Conservation (phyloP, 2,113 vertebrate species). For the Hippoglossus stenolepis region DNA sequence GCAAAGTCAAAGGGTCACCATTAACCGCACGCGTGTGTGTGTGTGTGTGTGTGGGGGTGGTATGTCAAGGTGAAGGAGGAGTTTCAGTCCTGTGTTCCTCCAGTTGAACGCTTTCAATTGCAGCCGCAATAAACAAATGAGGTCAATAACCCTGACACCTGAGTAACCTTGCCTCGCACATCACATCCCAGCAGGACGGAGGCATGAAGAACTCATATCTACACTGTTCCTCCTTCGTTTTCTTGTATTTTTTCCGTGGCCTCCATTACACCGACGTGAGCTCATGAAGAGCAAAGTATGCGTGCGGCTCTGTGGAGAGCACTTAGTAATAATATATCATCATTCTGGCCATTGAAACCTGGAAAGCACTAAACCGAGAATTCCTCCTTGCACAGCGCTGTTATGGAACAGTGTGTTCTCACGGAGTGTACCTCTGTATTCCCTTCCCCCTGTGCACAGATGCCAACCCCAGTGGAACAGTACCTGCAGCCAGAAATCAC, state of each 20-base stretch:
- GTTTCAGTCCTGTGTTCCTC: conserved; percentile 16
- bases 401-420: conserved; percentile 76
- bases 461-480: conserved; percentile 63
- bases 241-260: background rate
- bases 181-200: conserved; percentile 10
- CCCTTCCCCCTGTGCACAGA: conserved; percentile 22
- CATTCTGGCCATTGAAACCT: conserved; percentile 64
- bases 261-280: conserved; percentile 35
- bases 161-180: conserved; percentile 1
- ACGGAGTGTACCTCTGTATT: conserved; percentile 51
- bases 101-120: conserved; percentile 10
- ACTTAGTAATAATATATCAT: conserved; percentile 65
- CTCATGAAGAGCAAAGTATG: conserved; percentile 35
- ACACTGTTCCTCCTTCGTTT: background rate
- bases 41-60: too few species aligned
- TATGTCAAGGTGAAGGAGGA: conserved; percentile 65
- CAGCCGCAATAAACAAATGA: conserved; percentile 38
- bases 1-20: conserved; percentile 55
- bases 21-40: background rate
- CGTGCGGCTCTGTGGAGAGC: conserved; percentile 38
- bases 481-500: conserved; percentile 60
- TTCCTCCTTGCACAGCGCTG: conserved; percentile 42
- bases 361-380: conserved; percentile 62
- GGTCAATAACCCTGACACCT: conserved; percentile 6
- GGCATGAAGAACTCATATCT: conserved; percentile 17